A percentile compares a stretch with the other conserved stretches of the same genome.
Conservation (phyloP, 2,113 vertebrate genomes). For the Nesogale talazaci region DNA sequence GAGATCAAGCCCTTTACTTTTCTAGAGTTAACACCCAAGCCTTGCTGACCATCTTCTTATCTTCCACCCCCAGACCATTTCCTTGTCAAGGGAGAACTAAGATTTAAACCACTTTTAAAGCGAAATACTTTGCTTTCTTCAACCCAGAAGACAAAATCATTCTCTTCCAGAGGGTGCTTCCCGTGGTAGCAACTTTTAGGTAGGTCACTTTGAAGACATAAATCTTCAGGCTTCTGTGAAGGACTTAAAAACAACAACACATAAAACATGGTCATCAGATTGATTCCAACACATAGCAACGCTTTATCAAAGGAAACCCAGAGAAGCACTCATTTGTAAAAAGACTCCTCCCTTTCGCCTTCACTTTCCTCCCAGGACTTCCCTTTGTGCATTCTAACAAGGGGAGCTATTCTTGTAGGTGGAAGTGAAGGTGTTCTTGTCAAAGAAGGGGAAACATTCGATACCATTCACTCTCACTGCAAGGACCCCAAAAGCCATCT, state of each 20-base stretch:
- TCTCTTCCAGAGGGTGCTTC: neutral
- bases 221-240: neutral
- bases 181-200: neutral
- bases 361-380: neutral
- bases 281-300: too few relatives aligned
- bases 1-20: neutral
- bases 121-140: neutral
- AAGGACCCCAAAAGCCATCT: neutral
- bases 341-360: neutral
- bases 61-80: conserved; percentile 16
- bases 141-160: neutral
- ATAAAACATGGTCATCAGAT: too few relatives aligned
- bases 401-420: too few relatives aligned
- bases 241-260: too few relatives aligned
- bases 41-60: neutral
- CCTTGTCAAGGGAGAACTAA: conserved; percentile 45
- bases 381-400: too few relatives aligned
- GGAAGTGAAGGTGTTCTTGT: too few relatives aligned
- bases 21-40: neutral
- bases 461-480: too few relatives aligned
- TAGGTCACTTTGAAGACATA: neutral
- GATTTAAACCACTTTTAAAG: conserved; percentile 26
- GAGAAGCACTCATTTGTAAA: neutral
- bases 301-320: neutral
- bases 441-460: too few relatives aligned